phyloP scores from a whole-genome alignment of 2,113 vertebrate genomes.

The Chrysochloris asiatica region DNA sequence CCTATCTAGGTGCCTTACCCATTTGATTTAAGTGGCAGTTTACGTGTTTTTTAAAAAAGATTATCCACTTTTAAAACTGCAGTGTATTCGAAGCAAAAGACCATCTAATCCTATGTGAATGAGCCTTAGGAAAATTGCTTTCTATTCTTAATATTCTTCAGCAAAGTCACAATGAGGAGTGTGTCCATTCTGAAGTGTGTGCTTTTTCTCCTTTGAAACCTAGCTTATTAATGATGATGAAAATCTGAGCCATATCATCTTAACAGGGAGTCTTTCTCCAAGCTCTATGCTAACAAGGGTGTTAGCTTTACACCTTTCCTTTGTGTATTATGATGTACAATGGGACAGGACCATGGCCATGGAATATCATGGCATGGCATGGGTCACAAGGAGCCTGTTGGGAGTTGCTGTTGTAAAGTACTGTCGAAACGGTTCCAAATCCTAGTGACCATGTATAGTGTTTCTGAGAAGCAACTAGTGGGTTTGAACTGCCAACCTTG shows the following conservation, averaged over 20 bases:
- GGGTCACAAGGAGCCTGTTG: too few species aligned
- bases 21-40: constrained; percentile 53
- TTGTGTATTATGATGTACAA: not conserved
- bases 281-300: not conserved
- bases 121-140: constrained; percentile 52
- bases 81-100: constrained; percentile 16
- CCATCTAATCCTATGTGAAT: constrained; percentile 20
- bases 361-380: too few species aligned
- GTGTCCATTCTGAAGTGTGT: not conserved
- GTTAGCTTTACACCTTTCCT: not conserved
- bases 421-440: too few species aligned
- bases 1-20: not conserved
- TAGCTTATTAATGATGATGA: constrained; percentile 9
- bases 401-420: too few species aligned
- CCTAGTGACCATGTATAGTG: too few species aligned
- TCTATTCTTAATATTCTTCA: constrained; percentile 60
- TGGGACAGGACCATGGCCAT: not conserved
- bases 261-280: not conserved
- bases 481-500: too few species aligned
- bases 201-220: constrained; percentile 55
- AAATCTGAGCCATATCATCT: not conserved
- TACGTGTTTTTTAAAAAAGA: constrained; percentile 17
- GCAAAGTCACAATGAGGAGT: not conserved
- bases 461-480: too few species aligned
- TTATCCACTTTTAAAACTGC: constrained; percentile 45